Percentiles rank a stretch among this genome's conserved stretches.
Evolutionary conservation across 2,113 vertebrate genomes (phyloP).

Genomic region (Hassar affinis): DNA sequence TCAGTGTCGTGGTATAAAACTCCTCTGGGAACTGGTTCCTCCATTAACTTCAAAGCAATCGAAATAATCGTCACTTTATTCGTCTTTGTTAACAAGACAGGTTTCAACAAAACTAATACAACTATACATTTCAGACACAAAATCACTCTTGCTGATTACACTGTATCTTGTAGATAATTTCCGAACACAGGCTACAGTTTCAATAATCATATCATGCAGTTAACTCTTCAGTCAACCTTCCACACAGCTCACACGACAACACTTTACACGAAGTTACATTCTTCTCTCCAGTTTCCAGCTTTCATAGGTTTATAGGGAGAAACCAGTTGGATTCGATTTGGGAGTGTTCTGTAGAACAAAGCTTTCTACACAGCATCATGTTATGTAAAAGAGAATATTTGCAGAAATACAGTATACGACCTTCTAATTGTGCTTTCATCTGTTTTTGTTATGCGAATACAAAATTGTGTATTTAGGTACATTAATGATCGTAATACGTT

Average conservation of each 20-base stretch:
- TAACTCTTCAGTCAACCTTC: background rate
- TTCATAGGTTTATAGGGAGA: background rate
- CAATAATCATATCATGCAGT: background rate
- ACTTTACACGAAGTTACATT: no score
- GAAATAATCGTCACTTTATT: constrained; percentile 10
- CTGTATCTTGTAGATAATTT: background rate
- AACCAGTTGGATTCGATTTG: background rate
- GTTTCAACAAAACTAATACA: background rate
- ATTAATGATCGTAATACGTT: background rate
- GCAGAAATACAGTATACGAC: background rate
- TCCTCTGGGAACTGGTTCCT: background rate
- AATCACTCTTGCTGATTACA: background rate
- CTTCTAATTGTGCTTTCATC: background rate
- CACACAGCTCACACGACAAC: background rate
- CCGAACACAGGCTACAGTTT: background rate
- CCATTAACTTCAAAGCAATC: background rate
- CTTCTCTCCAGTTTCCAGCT: background rate
- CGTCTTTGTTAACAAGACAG: background rate
- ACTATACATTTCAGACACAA: background rate
- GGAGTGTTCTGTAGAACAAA: background rate
- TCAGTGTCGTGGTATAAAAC: background rate
- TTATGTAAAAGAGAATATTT: background rate
- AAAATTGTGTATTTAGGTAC: background rate
- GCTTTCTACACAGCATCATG: background rate
- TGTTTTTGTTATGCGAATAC: background rate